Conservation (phyloP, 2,113 vertebrate species). For the Myiagra hebetior region DNA sequence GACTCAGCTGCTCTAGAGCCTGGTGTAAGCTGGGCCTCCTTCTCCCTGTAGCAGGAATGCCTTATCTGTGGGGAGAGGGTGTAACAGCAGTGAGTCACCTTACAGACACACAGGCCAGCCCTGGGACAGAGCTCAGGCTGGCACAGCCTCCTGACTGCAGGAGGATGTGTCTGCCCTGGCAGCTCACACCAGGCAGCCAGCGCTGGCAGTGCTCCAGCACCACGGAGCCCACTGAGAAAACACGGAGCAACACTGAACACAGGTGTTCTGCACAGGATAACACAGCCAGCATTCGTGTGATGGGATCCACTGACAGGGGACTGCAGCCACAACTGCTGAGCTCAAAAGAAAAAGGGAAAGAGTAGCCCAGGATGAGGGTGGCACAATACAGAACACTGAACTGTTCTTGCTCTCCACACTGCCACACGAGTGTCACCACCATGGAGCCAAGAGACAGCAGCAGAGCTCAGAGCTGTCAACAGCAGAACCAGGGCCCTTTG, state of each 20-base stretch:
- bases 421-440: rapidly evolving
- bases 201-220: neutral
- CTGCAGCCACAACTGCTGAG: rapidly evolving
- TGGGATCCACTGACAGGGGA: neutral
- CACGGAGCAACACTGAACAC: neutral
- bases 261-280: no score
- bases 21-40: neutral
- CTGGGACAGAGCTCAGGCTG: neutral
- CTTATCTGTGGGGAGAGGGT: neutral
- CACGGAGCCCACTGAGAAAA: neutral
- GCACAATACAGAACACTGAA: neutral
- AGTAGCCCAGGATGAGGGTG: neutral
- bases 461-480: neutral
- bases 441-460: neutral
- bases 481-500: neutral
- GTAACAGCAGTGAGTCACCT: neutral
- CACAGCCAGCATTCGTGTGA: neutral
- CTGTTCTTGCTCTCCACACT: neutral
- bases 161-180: neutral
- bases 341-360: neutral
- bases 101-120: neutral
- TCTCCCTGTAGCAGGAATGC: neutral
- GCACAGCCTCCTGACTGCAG: neutral
- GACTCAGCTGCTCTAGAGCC: neutral
- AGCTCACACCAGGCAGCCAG: neutral